These are phyloP conservation scores for Spatulosminthurus flaviceps DNA, from an alignment of 2,888 invertebrate genomes.

Conservation along the genomic window DNA sequence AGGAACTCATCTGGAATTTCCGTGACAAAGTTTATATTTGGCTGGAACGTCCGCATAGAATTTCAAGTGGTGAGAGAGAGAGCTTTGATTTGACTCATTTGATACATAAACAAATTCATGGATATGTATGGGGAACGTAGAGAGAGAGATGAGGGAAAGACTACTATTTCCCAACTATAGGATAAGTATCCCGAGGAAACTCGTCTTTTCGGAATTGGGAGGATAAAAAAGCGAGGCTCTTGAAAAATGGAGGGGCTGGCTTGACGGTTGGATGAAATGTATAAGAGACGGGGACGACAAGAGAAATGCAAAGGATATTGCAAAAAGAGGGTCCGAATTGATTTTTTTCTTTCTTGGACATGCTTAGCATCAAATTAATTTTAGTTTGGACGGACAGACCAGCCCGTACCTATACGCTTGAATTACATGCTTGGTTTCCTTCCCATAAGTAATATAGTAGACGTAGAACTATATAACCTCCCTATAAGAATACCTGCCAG, in stretches of 20 bases:
- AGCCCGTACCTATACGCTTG: not conserved
- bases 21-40: not conserved
- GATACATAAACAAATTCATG: slow-evolving; percentile 30
- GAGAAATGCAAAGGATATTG: slow-evolving; percentile 62
- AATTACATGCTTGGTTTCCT: not conserved
- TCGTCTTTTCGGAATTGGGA: slow-evolving; percentile 53
- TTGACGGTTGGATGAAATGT: slow-evolving; percentile 51
- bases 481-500: no score
- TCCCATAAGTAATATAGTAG: no score
- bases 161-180: slow-evolving; percentile 48
- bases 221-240: slow-evolving; percentile 60
- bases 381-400: slow-evolving; percentile 54
- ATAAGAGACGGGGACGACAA: slow-evolving; percentile 54
- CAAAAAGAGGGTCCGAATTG: slow-evolving; percentile 57
- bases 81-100: slow-evolving; percentile 41
- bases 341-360: slow-evolving; percentile 60
- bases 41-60: slow-evolving; percentile 24
- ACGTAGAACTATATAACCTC: no score
- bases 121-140: slow-evolving; percentile 15
- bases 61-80: slow-evolving; percentile 5
- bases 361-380: slow-evolving; percentile 63
- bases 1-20: not conserved
- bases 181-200: slow-evolving; percentile 46
- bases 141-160: slow-evolving; percentile 44
- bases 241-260: slow-evolving; percentile 60